Evolutionary conservation across 1,140 invertebrate species (phyloP), one percentile per base, ranked within the genome.

Genomic region (Rhopalosiphum padi): DNA sequence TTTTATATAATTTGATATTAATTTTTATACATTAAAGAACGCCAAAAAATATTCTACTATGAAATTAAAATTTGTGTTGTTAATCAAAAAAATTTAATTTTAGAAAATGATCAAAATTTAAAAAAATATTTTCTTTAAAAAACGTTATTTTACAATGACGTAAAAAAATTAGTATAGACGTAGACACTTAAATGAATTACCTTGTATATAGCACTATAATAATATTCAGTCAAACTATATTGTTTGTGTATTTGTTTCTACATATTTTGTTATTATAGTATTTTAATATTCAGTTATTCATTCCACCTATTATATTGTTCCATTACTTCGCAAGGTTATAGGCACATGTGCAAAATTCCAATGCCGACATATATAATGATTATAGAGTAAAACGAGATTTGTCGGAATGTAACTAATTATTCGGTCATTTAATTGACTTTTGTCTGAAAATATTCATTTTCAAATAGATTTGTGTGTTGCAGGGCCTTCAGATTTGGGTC

Each of bases 331-430:
- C 86, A 48, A 88, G 86, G 86, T n/a, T 41, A 88, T 35, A 18
- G 41, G 83, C 6, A 43, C 43, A 48, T 88, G n/a, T 48, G 46
- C 7, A 35, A 51, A 88, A 48, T 88, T 35, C n/a, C 86, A 88
- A 88, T 88, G 86, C 46, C 86, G 86, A 35, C 21, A 11, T 88
- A 77, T 77, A 0, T 77, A 88, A 88, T 88, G 86, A 88, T 88
- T 88, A 88, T 88, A 88, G 86, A 35, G 86, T 88, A 88, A 48
- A 88, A 88, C 30, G 46, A 88, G 86, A 88, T 88, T 88, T 48
- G 86, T 88, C 30, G 86, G 86, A 88, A 88, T 48, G 86, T n/a
- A 88, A 51, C 86, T 88, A 88, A 88, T 88, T 88, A 88, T 48
- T 88, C 46, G n/a, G 86, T 88, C 30, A 48, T 46, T 51, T 88